phyloP scores from a whole-genome alignment of 2,797 vertebrate species.

The Thunnus albacares region DNA sequence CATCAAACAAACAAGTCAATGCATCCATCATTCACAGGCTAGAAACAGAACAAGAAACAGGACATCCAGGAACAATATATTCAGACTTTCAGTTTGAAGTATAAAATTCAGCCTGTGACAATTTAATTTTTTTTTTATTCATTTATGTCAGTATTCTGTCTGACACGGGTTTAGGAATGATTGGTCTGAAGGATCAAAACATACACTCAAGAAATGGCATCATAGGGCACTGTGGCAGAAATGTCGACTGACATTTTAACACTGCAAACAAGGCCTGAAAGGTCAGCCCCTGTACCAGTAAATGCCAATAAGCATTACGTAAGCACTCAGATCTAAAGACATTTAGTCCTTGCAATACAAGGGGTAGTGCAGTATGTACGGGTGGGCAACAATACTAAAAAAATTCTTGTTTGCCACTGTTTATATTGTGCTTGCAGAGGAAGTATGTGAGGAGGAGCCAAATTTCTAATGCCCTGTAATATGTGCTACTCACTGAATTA shows the following conservation, averaged over 20 bases:
- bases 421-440: constrained; percentile 20
- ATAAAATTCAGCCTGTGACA: constrained; percentile 30
- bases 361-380: constrained; percentile 24
- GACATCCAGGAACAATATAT: constrained; percentile 66
- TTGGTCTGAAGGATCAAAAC: constrained; percentile 52
- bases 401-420: neutral
- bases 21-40: constrained; percentile 65
- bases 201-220: constrained; percentile 63
- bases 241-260: constrained; percentile 79
- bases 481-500: constrained; percentile 15
- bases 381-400: constrained; percentile 21
- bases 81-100: constrained; percentile 19
- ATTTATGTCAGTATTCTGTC: constrained; percentile 33
- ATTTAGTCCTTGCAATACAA: constrained; percentile 58
- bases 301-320: constrained; percentile 78
- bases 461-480: constrained; percentile 19
- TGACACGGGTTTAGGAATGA: constrained; percentile 43
- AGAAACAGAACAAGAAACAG: constrained; percentile 56
- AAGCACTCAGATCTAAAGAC: constrained; percentile 51
- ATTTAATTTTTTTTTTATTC: constrained; percentile 31
- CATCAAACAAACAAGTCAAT: constrained; percentile 68
- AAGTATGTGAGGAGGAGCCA: constrained; percentile 14
- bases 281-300: constrained; percentile 69
- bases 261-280: constrained; percentile 75
- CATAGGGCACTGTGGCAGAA: constrained; percentile 59